A percentile compares a stretch with the other conserved stretches of the same genome.
These are phyloP conservation scores for Lasius fuliginosus DNA, from an alignment of 2,888 invertebrate species.

Conservation along the genomic window DNA sequence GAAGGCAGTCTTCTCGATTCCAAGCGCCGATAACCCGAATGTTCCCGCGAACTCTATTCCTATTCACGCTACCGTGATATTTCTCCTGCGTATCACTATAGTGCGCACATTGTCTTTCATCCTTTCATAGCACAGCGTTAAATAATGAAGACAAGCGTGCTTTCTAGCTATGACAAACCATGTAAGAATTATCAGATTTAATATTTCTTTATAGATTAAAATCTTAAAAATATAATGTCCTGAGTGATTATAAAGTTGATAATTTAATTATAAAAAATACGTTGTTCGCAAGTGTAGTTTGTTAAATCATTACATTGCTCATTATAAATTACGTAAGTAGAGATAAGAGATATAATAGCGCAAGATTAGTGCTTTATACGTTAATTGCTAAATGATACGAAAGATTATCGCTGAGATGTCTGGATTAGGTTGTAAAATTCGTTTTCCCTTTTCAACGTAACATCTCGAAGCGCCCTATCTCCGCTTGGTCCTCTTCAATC, in stretches of 20 bases:
- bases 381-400: neutral
- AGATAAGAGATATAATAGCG: neutral
- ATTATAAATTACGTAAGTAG: neutral
- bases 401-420: neutral
- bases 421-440: neutral
- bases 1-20: slow-evolving; percentile 56
- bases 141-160: neutral
- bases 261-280: neutral
- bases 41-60: slow-evolving; percentile 19
- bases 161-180: neutral
- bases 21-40: slow-evolving; percentile 57
- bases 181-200: neutral
- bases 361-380: neutral
- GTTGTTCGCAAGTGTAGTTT: neutral
- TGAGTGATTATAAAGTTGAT: neutral
- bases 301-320: neutral
- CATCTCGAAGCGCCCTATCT: slow-evolving; percentile 61
- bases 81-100: neutral
- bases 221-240: neutral
- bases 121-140: neutral
- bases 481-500: slow-evolving; percentile 72
- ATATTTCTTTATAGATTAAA: neutral
- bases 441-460: slow-evolving; percentile 68
- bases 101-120: neutral
- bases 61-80: slow-evolving; percentile 29